These are phyloP conservation scores for Macroramphosus scolopax DNA, from an alignment of 2,797 vertebrate species.

Conservation along the genomic window DNA sequence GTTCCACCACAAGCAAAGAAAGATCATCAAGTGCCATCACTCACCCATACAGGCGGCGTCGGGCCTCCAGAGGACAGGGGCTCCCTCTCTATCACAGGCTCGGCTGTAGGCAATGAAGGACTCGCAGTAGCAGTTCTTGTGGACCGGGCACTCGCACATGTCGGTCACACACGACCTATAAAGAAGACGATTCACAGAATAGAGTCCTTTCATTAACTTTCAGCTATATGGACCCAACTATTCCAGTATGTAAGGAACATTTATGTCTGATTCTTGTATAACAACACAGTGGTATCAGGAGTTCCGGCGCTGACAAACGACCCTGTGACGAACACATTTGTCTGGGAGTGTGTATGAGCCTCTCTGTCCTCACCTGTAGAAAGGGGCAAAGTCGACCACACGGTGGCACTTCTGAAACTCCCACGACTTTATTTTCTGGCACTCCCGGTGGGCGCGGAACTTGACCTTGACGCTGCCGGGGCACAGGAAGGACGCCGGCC, in stretches of 20 bases:
- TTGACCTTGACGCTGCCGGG: constrained; percentile 90
- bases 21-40: constrained; percentile 27
- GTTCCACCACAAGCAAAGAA: too few species aligned
- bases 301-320: too few species aligned
- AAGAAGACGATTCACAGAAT: neutral
- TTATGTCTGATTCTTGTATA: too few species aligned
- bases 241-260: too few species aligned
- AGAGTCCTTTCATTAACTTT: too few species aligned
- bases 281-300: too few species aligned
- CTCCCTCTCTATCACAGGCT: constrained; percentile 91
- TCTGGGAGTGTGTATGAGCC: too few species aligned
- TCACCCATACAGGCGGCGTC: constrained; percentile 90
- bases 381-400: constrained; percentile 86
- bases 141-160: constrained; percentile 96
- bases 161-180: constrained; percentile 95
- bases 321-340: too few species aligned
- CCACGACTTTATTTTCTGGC: constrained; percentile 94
- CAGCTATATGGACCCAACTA: too few species aligned
- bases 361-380: constrained; percentile 83
- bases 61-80: constrained; percentile 85
- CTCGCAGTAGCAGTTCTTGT: constrained; percentile 98
- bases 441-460: constrained; percentile 91
- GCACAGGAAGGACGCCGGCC: constrained; percentile 85
- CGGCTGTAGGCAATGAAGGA: constrained; percentile 93
- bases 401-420: constrained; percentile 95